Base-by-base conservation (phyloP, 2,888 invertebrate genomes). In the Gari tellinella region DNA sequence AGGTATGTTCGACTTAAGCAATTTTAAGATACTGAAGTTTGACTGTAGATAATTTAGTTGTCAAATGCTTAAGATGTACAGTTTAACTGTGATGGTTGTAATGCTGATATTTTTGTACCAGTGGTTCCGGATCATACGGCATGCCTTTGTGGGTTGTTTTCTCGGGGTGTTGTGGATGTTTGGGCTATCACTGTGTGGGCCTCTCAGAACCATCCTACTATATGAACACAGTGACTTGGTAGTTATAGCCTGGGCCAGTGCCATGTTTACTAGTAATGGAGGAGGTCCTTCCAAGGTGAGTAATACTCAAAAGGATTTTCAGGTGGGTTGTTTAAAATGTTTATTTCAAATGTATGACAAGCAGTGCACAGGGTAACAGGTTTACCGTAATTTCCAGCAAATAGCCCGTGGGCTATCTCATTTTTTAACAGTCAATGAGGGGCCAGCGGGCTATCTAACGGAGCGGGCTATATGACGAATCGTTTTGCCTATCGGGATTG, bases 171-270 rank as follows among this genome's bases (percentile, higher is more conserved):
- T 93, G 14, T 93, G 93, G 93, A 88, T 93, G 73, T 93, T 93
- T 89, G 93, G 93, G 1, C 89, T 94, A n/a, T 93, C 93, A 0
- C 90, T 93, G 12, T 93, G 93, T 87, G 94, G 94, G 10, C 93
- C 94, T 2, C 85, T 94, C 14, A 89, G 88, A 80, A 90, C 92
- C 1, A 88, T 93, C 43, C 86, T 94, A 25, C 85, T 94, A 49
- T 93, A 91, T 85, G 93, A 94, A 79, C 93, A 94, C 74, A 92
- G 91, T 83, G 92, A 93, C 60, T 73, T 92, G 31, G 92, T 93
- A 1, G 86, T 93, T 2, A 85, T 93, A 46, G 91, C 93, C 14
- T 93, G 91, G 19, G 88, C 92, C 21, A 87, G 90, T 70, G 92
- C 93, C n/a, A 77, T 94, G n/a, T 92, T 93, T 80, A 88, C 91